A percentile compares a stretch with the other conserved stretches of the same genome.
phyloP scores from a whole-genome alignment of 2,113 vertebrate species.

The Amia ocellicauda region DNA sequence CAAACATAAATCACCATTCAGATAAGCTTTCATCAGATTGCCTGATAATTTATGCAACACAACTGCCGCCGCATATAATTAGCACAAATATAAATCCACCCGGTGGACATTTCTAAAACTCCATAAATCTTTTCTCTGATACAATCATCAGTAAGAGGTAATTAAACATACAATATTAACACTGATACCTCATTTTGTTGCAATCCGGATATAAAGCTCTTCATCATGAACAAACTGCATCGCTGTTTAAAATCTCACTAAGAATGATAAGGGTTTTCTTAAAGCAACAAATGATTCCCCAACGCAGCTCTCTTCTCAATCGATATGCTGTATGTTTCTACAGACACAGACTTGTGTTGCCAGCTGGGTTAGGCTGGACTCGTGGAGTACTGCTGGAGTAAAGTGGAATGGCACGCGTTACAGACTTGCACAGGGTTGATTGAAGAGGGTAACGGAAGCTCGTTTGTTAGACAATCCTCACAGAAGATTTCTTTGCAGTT shows the following conservation, averaged over 20 bases:
- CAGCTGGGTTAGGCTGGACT: slow-evolving; percentile 65
- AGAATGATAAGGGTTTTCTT: no score
- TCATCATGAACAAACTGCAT: slow-evolving; percentile 14
- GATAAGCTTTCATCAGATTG: neutral
- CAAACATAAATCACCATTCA: neutral
- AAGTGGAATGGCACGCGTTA: slow-evolving; percentile 62
- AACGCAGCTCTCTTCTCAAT: no score
- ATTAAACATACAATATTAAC: neutral
- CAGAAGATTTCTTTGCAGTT: slow-evolving; percentile 82
- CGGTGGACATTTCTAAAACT: slow-evolving; percentile 36
- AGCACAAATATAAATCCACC: slow-evolving; percentile 40
- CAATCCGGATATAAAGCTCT: slow-evolving; percentile 17
- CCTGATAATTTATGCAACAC: neutral
- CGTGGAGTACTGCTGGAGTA: slow-evolving; percentile 79
- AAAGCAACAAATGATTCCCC: no score
- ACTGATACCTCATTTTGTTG: no score
- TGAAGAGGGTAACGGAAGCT: slow-evolving; percentile 86
- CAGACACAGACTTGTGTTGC: no score
- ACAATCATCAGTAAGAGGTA: slow-evolving; percentile 22
- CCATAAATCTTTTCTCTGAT: slow-evolving; percentile 15
- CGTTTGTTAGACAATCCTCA: slow-evolving; percentile 66
- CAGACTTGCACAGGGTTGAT: slow-evolving; percentile 82
- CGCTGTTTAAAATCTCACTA: slow-evolving; percentile 22
- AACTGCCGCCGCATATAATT: neutral
- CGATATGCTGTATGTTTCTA: no score